These are phyloP conservation scores for Paracentrotus lividus DNA, from an alignment of 53 echinoderm and acorn worm genomes.

Conservation along the genomic window DNA sequence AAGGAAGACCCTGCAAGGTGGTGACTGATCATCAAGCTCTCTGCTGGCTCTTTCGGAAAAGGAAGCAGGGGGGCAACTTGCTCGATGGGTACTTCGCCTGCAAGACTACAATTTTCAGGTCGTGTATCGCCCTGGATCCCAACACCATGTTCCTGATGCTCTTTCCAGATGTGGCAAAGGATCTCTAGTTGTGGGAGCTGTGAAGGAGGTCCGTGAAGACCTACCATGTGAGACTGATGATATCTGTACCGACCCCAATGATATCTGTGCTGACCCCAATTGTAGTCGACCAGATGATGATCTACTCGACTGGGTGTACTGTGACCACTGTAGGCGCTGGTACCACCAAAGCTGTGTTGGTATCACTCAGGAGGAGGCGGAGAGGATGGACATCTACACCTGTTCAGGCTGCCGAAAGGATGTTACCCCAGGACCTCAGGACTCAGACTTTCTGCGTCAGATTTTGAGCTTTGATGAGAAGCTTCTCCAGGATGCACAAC, in stretches of 20 bases:
- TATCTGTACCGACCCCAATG: neutral
- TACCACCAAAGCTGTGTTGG: conserved; percentile 10
- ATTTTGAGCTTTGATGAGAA: neutral
- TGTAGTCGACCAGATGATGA: neutral
- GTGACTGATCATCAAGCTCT: too few species aligned
- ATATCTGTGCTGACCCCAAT: neutral
- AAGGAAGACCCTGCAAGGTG: too few species aligned
- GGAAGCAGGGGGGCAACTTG: too few species aligned
- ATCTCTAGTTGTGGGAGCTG: neutral
- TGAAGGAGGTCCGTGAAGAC: neutral
- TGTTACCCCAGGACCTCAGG: neutral
- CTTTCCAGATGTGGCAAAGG: too few species aligned
- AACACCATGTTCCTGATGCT: too few species aligned
- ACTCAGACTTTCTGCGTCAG: neutral
- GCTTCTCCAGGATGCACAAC: neutral
- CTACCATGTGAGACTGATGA: too few species aligned
- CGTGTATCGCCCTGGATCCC: too few species aligned
- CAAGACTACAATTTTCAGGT: too few species aligned
- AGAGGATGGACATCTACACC: neutral
- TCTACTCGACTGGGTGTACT: neutral
- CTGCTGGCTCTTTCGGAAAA: too few species aligned
- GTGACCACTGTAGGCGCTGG: neutral
- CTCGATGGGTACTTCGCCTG: too few species aligned
- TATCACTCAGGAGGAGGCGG: neutral
- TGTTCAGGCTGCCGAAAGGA: neutral